Percentiles rank a stretch among this genome's conserved stretches.
phyloP scores from a whole-genome alignment of 2,888 invertebrate genomes.

The Callosobruchus maculatus region DNA sequence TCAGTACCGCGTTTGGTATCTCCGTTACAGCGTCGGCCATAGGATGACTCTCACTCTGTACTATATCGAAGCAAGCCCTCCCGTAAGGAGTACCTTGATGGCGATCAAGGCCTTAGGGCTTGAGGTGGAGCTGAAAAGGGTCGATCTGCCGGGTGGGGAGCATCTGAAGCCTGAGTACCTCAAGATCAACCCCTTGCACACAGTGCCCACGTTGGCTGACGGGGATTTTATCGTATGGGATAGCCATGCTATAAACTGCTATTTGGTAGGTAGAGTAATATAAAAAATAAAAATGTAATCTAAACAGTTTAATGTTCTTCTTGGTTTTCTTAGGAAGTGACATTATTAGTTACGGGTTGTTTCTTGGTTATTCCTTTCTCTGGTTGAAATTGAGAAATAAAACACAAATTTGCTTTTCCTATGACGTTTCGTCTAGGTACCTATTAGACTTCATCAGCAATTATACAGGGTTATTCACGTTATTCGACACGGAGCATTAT shows the following conservation, averaged over 20 bases:
- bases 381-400: too few relatives aligned
- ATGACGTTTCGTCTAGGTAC: too few relatives aligned
- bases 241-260: constrained; percentile 45
- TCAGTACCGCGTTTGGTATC: not conserved
- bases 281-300: too few relatives aligned
- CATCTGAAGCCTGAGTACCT: constrained; percentile 45
- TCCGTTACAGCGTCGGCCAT: not conserved
- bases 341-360: too few relatives aligned
- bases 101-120: constrained; percentile 47
- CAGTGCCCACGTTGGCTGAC: constrained; percentile 54
- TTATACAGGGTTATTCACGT: too few relatives aligned
- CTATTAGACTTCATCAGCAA: too few relatives aligned
- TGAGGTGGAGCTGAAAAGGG: constrained; percentile 45
- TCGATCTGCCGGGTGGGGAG: constrained; percentile 48
- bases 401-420: too few relatives aligned
- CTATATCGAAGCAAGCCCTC: constrained; percentile 40
- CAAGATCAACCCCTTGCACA: constrained; percentile 53
- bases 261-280: constrained; percentile 26
- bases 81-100: constrained; percentile 48
- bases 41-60: constrained; percentile 26
- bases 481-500: too few relatives aligned
- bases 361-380: too few relatives aligned
- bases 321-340: too few relatives aligned
- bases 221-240: constrained; percentile 57
- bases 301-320: too few relatives aligned